phyloP scores from a whole-genome alignment of 2,888 invertebrate genomes.

The Cinara cedri region DNA sequence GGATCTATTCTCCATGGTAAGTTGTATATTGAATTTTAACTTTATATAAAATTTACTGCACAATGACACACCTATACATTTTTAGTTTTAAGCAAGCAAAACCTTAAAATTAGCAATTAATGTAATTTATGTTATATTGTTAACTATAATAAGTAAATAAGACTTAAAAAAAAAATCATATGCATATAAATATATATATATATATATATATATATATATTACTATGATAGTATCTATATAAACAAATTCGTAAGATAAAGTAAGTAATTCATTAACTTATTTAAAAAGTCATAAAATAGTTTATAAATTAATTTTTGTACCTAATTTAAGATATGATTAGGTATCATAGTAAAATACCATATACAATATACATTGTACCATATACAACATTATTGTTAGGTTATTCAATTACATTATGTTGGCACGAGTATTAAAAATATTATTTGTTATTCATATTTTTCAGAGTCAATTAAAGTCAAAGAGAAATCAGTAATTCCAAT shows the following conservation, averaged over 20 bases:
- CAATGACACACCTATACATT: not conserved
- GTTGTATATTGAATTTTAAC: not conserved
- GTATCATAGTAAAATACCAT: not conserved
- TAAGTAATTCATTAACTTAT: too few relatives aligned
- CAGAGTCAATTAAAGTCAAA: constrained; percentile 56
- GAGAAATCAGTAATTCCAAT: constrained; percentile 59
- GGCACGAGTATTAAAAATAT: not conserved
- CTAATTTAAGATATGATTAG: not conserved
- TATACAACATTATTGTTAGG: not conserved
- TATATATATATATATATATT: too few relatives aligned
- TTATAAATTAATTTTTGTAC: not conserved
- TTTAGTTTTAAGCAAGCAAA: not conserved
- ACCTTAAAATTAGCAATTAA: not conserved
- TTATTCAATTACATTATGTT: too few relatives aligned
- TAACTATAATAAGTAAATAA: not conserved
- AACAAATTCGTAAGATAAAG: too few relatives aligned
- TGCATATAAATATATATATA: too few relatives aligned
- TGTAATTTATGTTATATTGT: not conserved
- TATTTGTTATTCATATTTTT: not conserved
- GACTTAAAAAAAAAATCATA: too few relatives aligned
- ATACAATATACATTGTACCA: not conserved
- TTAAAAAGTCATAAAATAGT: too few relatives aligned
- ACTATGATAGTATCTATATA: too few relatives aligned
- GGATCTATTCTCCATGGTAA: constrained; percentile 20
- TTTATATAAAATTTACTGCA: too few relatives aligned